phyloP scores from a whole-genome alignment of 2,888 invertebrate species.

The Miltochrista miniata region DNA sequence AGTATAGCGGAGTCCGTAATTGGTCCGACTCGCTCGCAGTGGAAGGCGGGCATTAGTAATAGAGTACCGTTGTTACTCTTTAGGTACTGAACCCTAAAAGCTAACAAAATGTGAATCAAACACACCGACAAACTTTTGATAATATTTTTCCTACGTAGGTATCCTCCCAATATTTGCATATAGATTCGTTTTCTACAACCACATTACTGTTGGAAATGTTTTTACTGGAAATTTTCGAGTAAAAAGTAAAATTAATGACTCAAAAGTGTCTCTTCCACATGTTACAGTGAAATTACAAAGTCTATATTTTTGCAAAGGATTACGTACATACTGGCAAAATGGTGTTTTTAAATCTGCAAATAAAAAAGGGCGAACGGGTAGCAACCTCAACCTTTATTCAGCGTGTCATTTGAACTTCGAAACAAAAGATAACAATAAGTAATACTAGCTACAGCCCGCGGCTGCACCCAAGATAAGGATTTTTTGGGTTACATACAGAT shows the following conservation, averaged over 20 bases:
- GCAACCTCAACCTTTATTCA: not conserved
- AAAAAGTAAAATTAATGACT: not conserved
- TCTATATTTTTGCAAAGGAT: not conserved
- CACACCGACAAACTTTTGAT: not conserved
- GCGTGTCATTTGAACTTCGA: slow-evolving; percentile 13
- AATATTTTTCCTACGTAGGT: not conserved
- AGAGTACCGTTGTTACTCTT: too few relatives aligned
- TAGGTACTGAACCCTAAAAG: too few relatives aligned
- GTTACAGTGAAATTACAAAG: not conserved
- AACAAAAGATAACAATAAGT: slow-evolving; percentile 31
- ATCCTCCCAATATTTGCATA: not conserved
- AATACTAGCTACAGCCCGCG: too few relatives aligned
- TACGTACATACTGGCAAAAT: slow-evolving; percentile 8
- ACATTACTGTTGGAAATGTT: not conserved
- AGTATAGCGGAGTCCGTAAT: too few relatives aligned
- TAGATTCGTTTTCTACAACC: not conserved
- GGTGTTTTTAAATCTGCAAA: slow-evolving; percentile 1
- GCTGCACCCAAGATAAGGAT: too few relatives aligned
- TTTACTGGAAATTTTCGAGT: not conserved
- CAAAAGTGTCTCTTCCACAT: not conserved
- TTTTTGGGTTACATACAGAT: too few relatives aligned
- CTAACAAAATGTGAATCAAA: too few relatives aligned
- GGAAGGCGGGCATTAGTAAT: too few relatives aligned
- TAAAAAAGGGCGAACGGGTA: slow-evolving; percentile 1
- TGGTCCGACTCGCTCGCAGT: too few relatives aligned